Base-by-base conservation (phyloP, 2,797 vertebrate genomes). In the Rhincodon typus region DNA sequence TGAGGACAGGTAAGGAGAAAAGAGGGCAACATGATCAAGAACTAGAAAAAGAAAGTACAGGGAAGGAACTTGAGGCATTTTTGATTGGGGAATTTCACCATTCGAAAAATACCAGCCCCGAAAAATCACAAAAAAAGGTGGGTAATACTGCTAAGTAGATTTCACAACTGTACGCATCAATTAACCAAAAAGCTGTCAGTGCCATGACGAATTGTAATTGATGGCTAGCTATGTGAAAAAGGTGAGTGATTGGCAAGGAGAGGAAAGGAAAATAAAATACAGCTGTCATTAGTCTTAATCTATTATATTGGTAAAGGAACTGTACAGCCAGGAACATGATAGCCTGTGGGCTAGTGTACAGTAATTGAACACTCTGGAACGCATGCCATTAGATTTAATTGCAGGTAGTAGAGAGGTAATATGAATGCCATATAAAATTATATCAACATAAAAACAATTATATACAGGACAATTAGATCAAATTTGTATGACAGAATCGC, bases 351-450 rank as follows among this genome's bases (percentile, higher is more conserved):
- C 88, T 91, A 57, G 30, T 21, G 6, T 57, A 91, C 34, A 34
- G 88, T 91, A 91, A 91, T n/a, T 66, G 53, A 66, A 91, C 17
- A n/a, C 88, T 91, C 88, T 91, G 88, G 88, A 91, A 91, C 67
- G 34, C 62, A 13, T 67, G 62, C 62, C 57, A 91, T 91, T 38
- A n/a, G 62, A 91, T 91, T 91, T 91, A 67, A 91, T 91, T 34
- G 8, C 34, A 67, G 88, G 6, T 91, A 67, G 88, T 91, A 91
- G 88, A 7, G 30, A 62, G 62, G 34, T 34, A 66, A 91, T 67
- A 62, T 66, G 57, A 91, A 88, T 53, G 57, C 50, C 86, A 67
- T 38, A n/a, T 38, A 67, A 66, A n/a, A 38, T 91, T 38, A 34
- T 7, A 91, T 23, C 57, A 66, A 91, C 62, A 38, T 53, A 27